Percentiles rank a stretch among this genome's conserved stretches.
These are phyloP conservation scores for Oopsacas minuta DNA, from an alignment of 37 sponge, comb jelly and placozoan species.

Conservation along the genomic window DNA sequence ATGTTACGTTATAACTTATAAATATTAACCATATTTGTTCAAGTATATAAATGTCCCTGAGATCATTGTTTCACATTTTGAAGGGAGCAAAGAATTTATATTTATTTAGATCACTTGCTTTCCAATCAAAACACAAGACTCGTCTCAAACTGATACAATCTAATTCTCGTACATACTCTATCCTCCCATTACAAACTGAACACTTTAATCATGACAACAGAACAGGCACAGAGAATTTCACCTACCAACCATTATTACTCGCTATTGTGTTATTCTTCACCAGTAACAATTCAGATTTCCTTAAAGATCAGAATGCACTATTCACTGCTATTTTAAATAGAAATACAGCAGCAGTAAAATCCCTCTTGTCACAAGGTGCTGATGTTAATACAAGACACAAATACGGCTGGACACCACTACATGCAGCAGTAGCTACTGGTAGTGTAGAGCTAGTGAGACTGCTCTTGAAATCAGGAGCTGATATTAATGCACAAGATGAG, in stretches of 20 bases:
- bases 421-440: constrained; percentile 47
- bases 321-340: neutral
- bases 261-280: neutral
- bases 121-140: neutral
- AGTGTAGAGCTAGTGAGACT: constrained; percentile 27
- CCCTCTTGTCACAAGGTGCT: constrained; percentile 31
- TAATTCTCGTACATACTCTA: neutral
- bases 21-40: too few relatives aligned
- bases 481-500: constrained; percentile 58
- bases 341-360: neutral
- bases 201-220: neutral
- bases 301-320: neutral
- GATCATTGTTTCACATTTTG: neutral
- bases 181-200: neutral
- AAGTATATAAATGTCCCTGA: too few relatives aligned
- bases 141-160: neutral
- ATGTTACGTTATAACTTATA: too few relatives aligned
- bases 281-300: neutral
- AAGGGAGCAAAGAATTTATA: neutral
- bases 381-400: constrained; percentile 60
- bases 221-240: neutral
- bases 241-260: neutral
- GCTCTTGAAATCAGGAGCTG: constrained; percentile 50
- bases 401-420: constrained; percentile 68
- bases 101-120: neutral